Evolutionary conservation across 2,113 vertebrate species (phyloP), one percentile per base, ranked within the genome.

Genomic region (Pelodiscus sinensis): DNA sequence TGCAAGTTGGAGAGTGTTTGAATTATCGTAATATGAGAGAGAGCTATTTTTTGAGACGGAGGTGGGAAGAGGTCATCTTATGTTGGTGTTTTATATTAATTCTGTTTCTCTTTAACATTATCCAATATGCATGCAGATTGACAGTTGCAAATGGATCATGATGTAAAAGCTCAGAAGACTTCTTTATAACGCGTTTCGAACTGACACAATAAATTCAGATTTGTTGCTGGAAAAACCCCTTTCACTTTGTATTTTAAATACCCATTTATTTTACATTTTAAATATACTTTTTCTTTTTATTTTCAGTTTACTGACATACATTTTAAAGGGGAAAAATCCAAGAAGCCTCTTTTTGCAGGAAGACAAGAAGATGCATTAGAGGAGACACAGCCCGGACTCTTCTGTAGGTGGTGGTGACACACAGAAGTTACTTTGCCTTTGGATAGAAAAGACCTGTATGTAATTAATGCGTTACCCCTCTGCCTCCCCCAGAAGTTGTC

Each of bases 331-430:
- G 25, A 51, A 51, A 92, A 91, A 14, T 62, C 85, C 81, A 4
- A 79, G 82, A 35, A 84, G 90, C 86, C 88, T 79, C 77, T 31
- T 22, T 57, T 65, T 65, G 90, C 90, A 54, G 91, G 90, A 35
- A 94, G 82, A 62, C 78, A 3, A 54, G 91, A 50, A 84, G 90
- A 89, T 65, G 94, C 93, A 54, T 2, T 16, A 22, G 82, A 3
- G 81, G 85, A 60, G 91, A 9, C 71, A 82, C 84, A 79, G 90
- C 90, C 13, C 79, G 68, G 52, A 90, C 79, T 51, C 88, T 86
- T 77, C 88, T 93, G 92, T 96, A 86, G 94, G 94, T 7, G 88
- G 87, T 51, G 83, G 83, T 95, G 90, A 96, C 86, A 87, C 92
- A 86, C 79, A 29, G 88, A 75, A 91, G 87, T 93, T 92, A 57